A percentile compares a stretch with the other conserved stretches of the same genome.
These are phyloP conservation scores for Xenops minutus DNA, from an alignment of 2,797 vertebrate species.

Conservation along the genomic window DNA sequence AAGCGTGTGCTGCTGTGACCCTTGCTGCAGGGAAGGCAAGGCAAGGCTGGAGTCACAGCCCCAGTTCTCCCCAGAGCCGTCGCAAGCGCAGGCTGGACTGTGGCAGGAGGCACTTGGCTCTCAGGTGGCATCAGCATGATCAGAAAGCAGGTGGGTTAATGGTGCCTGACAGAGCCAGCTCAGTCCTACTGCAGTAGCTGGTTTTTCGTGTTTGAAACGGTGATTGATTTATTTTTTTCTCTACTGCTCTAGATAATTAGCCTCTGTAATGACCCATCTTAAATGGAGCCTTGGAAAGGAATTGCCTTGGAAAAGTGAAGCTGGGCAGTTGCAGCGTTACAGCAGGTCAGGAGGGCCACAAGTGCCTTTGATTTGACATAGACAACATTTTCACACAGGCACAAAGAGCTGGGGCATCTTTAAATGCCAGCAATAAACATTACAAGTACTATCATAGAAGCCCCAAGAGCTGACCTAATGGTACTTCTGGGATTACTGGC, in stretches of 20 bases:
- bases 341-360: neutral
- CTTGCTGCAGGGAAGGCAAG: neutral
- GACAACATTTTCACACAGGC: neutral
- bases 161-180: neutral
- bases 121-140: neutral
- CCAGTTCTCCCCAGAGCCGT: rapidly evolving
- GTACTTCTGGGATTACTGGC: neutral
- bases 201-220: neutral
- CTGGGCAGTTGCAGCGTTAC: neutral
- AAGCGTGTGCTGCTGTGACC: neutral
- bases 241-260: neutral
- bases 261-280: neutral
- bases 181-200: neutral
- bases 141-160: neutral
- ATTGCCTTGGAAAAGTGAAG: neutral
- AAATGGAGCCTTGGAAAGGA: neutral
- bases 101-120: neutral
- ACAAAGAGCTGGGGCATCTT: neutral
- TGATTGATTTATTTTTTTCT: neutral
- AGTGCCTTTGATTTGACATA: neutral
- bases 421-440: neutral
- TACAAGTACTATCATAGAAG: neutral
- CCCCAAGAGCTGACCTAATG: neutral
- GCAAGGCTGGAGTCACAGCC: neutral
- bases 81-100: rapidly evolving